A percentile compares a stretch with the other conserved stretches of the same genome.
Evolutionary conservation across 1,140 invertebrate genomes (phyloP).

Genomic region (Microplitis demolitor): DNA sequence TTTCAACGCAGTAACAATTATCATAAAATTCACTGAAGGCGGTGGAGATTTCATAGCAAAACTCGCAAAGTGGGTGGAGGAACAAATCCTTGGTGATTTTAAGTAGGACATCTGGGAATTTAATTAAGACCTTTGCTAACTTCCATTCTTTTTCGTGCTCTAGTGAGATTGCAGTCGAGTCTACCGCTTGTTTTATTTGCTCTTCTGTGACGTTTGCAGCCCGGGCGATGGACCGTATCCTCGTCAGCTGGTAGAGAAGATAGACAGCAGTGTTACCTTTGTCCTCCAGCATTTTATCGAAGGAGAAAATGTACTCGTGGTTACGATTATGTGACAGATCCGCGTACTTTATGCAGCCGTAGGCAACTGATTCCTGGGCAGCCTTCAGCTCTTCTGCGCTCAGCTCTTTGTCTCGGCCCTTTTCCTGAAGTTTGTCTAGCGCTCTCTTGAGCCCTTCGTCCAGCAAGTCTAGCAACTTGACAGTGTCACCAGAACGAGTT

Average conservation of each 20-base stretch:
- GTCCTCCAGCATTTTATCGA: conserved; percentile 99
- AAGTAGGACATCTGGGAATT: conserved; percentile 87
- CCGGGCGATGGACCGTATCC: conserved; percentile 90
- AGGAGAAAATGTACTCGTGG: conserved; percentile 98
- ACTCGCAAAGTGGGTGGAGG: conserved; percentile 92
- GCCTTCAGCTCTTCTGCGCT: conserved; percentile 80
- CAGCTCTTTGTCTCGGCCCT: conserved; percentile 87
- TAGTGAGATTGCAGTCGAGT: conserved; percentile 69
- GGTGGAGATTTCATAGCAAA: conserved; percentile 91
- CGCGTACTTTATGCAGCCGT: conserved; percentile 98
- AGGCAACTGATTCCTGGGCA: conserved; percentile 91
- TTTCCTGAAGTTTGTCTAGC: conserved; percentile 86
- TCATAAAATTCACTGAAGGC: conserved; percentile 98
- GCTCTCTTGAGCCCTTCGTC: conserved; percentile 91
- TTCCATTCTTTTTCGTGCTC: conserved; percentile 95
- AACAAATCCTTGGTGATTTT: conserved; percentile 84
- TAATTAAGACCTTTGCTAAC: conserved; percentile 84
- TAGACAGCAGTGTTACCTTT: conserved; percentile 99
- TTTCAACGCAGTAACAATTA: conserved; percentile 96
- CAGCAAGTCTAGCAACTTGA: conserved; percentile 87
- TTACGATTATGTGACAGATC: conserved; percentile 93
- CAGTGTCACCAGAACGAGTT: conserved; percentile 95
- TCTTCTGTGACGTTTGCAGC: conserved; percentile 71
- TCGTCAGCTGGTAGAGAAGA: conserved; percentile 91
- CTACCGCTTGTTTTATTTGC: conserved; percentile 64